Base-by-base conservation (phyloP, 2,797 vertebrate species). In the Tragopan temminckii region DNA sequence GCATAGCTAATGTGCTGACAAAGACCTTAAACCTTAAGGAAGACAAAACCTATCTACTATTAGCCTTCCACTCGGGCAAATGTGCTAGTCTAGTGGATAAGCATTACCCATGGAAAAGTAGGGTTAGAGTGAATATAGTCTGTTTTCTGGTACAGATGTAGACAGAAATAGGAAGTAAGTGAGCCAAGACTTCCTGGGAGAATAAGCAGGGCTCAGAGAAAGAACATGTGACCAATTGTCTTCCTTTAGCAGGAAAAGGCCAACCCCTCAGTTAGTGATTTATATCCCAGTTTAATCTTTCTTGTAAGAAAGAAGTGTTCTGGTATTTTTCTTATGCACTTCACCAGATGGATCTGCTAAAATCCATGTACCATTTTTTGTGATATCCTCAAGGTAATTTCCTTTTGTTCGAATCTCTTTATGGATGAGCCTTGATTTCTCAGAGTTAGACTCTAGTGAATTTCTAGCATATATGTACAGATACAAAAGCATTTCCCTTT, bases 341-440 rank as follows among this genome's bases (percentile, higher is more conserved):
- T 91, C 50, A 68, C 69, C 84, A 89, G 76, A 85, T 92, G 80
- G 76, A 80, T 88, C 64, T 89, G 23, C 83, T 88, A 80, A 95
- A 79, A 35, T 16, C 16, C 77, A 70, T 77, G 18, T 64, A 43
- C 80, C 50, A 53, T 90, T 78, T 90, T 90, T 63, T 59, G 81
- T 90, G 79, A 90, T 89, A 79, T 42, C 29, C n/a, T 80, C 66
- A 19, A 77, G 69, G n/a, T 57, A 63, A 67, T 91, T 92, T 79
- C 62, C 13, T 31, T 36, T 75, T 80, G 67, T 66, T 27, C 16
- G 45, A 43, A n/a, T 14, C 31, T 88, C 66, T 62, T 78, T 69
- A 29, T 85, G 68, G 57, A 7, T 10, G 23, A 83, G 25, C 82
- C 59, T 79, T 1, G 0, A 55, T 94, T 94, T 36, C 50, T 85